Percentiles rank a stretch among this genome's conserved stretches.
Conservation (phyloP, 2,113 vertebrate genomes). For the Phocoena phocoena region DNA sequence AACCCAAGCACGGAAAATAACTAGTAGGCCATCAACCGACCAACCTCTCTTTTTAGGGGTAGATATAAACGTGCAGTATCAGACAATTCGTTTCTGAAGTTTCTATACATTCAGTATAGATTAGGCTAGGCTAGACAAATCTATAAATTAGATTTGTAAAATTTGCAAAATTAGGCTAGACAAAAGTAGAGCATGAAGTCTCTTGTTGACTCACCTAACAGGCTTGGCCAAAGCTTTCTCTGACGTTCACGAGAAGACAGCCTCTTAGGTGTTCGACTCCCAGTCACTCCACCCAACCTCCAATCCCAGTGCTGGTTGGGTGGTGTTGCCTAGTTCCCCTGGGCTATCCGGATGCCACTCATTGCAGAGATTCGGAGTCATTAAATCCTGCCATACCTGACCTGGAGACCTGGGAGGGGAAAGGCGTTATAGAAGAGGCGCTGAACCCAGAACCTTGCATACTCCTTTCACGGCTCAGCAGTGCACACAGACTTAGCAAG, state of each 20-base stretch:
- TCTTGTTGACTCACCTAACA: not conserved
- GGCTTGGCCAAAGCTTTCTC: constrained; percentile 25
- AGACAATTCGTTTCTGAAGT: not conserved
- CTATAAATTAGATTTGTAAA: too few species aligned
- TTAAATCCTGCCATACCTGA: constrained; percentile 59
- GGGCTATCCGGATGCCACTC: constrained; percentile 28
- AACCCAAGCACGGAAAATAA: not conserved
- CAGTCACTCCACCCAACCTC: not conserved
- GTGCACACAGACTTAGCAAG: not conserved
- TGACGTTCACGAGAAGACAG: not conserved
- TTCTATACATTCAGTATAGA: not conserved
- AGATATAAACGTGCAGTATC: not conserved
- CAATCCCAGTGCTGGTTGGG: not conserved
- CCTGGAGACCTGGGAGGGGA: constrained; percentile 54
- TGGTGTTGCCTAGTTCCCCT: not conserved
- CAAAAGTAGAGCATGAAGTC: not conserved
- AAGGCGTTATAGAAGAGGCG: not conserved
- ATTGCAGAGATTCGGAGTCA: constrained; percentile 27
- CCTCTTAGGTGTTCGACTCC: not conserved
- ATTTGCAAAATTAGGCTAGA: not conserved
- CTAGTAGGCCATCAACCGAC: not conserved
- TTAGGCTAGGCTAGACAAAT: not conserved
- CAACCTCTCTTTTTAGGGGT: not conserved
- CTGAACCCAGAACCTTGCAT: not conserved
- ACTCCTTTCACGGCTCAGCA: not conserved